phyloP scores from a whole-genome alignment of 2,797 vertebrate species.

The Hyperoplus lanceolatus region DNA sequence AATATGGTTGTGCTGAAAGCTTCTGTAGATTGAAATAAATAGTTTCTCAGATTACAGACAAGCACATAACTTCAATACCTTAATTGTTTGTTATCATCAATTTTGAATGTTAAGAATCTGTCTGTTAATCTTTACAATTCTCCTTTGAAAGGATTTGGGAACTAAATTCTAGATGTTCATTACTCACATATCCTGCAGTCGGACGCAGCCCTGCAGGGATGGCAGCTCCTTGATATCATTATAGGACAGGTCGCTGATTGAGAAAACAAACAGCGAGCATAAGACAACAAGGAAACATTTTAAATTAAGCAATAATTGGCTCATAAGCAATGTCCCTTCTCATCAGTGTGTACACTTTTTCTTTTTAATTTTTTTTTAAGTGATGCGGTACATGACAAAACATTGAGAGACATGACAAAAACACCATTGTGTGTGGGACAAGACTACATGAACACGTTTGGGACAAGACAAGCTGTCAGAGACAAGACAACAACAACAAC shows the following conservation, averaged over 20 bases:
- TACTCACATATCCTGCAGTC: constrained; percentile 97
- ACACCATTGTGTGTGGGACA: too few species aligned
- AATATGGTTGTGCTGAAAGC: constrained; percentile 94
- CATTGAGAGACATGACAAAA: too few species aligned
- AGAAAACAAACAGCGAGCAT: constrained; percentile 33
- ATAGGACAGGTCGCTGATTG: constrained; percentile 94
- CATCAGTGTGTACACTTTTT: not conserved
- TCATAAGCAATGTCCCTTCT: not conserved
- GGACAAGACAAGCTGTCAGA: too few species aligned
- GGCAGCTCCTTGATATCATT: constrained; percentile 91
- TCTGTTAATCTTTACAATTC: not conserved
- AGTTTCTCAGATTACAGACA: not conserved
- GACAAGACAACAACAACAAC: too few species aligned
- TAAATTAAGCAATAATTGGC: not conserved
- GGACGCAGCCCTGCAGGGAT: constrained; percentile 91
- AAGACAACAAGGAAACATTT: constrained; percentile 3
- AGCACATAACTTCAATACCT: not conserved
- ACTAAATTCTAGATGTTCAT: constrained; percentile 7
- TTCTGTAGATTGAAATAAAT: constrained; percentile 83
- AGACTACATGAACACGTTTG: too few species aligned
- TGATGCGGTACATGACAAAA: too few species aligned
- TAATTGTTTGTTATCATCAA: not conserved
- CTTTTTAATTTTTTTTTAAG: too few species aligned
- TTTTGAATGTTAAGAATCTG: not conserved
- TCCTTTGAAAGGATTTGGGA: not conserved